These are phyloP conservation scores for Pluvialis apricaria DNA, from an alignment of 2,113 vertebrate species.

Conservation along the genomic window DNA sequence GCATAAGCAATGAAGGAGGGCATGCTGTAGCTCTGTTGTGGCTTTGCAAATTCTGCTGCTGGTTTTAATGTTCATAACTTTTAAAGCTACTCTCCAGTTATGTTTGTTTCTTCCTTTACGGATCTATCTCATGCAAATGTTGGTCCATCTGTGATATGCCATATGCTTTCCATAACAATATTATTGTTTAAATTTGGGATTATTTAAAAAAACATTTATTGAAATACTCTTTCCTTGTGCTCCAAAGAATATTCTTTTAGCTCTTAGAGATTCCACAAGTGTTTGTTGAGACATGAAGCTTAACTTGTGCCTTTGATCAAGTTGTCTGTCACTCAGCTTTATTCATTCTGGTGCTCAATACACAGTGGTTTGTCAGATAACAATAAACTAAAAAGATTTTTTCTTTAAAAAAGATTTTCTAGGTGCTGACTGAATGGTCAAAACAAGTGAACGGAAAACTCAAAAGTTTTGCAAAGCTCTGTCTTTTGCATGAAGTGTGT, in stretches of 20 bases:
- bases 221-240: background rate
- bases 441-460: background rate
- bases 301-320: background rate
- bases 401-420: background rate
- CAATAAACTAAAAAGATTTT: background rate
- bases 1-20: slow-evolving; percentile 21
- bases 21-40: background rate
- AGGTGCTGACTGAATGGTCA: background rate
- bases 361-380: background rate
- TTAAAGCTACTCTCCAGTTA: background rate
- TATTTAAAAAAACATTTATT: background rate
- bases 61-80: background rate
- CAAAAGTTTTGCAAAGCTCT: background rate
- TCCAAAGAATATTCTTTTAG: background rate
- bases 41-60: slow-evolving; percentile 11
- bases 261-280: background rate
- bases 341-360: background rate
- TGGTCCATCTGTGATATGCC: background rate
- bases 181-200: background rate
- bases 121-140: background rate
- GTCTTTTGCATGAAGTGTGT: background rate
- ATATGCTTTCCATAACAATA: background rate
- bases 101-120: background rate
- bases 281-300: background rate
- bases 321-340: background rate